Base-by-base conservation (phyloP, 2,888 invertebrate species). In the Polydrusus tereticollis region DNA sequence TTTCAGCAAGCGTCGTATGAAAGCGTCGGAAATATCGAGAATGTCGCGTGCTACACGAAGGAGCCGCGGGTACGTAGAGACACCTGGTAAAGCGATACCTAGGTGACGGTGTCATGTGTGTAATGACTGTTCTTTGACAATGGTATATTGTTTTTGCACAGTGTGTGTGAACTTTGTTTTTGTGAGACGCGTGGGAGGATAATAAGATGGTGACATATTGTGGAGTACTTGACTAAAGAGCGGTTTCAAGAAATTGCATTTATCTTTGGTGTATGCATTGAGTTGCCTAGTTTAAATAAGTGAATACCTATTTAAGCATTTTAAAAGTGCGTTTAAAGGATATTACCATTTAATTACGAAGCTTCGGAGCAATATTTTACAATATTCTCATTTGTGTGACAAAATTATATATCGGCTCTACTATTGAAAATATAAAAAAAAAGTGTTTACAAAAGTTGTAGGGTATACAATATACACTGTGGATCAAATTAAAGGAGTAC, bases 1-100 rank as follows among this genome's bases (percentile, higher is more conserved):
- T 65, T 65, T 65, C 33, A 41, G 62, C 4, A 29, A 63, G 65
- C 72, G 69, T 59, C 29, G 18, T 41, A 59, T 52, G 62, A n/a
- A 52, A 69, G 23, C 29, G 45, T 23, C 64, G 52, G 41, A 58
- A 45, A 43, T 18, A 36, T 64, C 29, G 47, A 21, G 16, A 36
- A 21, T 60, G 59, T 60, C 47, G 60, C 68, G 68, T 47, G 68
- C 14, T 16, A 36, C 60, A 52, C 52, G 29, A 18, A 43, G 52
- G 38, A 43, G 12, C 14, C 29, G 23, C 52, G 18, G 20, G 26
- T 55, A 50, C 68, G n/a, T 60, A 43, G 33, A 26, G 41, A 16
- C 29, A 55, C 52, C 29, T 55, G 29, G 52, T 16, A 6, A 55
- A 55, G 29, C 18, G 52, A 55, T 55, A 55, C 52, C 29, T 29